Conservation (phyloP, 2,113 vertebrate species). For the Myotis lucifugus region DNA sequence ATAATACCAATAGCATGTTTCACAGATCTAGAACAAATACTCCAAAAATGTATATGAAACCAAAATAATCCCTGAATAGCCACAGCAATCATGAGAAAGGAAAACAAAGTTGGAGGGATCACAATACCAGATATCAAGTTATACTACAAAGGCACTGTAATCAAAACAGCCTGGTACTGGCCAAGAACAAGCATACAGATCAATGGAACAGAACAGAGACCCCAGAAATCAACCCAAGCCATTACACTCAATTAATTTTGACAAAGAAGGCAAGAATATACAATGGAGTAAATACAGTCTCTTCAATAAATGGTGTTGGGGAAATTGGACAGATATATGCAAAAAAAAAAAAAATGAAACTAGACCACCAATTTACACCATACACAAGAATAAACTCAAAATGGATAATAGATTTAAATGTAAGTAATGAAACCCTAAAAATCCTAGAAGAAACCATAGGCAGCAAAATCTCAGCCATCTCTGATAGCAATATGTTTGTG, state of each 20-base stretch:
- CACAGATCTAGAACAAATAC: too few relatives aligned
- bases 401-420: neutral
- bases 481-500: too few relatives aligned
- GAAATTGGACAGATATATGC: neutral
- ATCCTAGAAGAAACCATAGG: neutral
- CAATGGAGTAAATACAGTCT: neutral
- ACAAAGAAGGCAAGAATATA: neutral
- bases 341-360: slow-evolving; percentile 7
- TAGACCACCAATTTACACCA: neutral
- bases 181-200: neutral
- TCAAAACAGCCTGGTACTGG: too few relatives aligned
- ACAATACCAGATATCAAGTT: too few relatives aligned
- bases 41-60: too few relatives aligned
- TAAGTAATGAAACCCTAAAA: slow-evolving; percentile 1
- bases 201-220: neutral
- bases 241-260: neutral
- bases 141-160: too few relatives aligned
- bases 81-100: too few relatives aligned
- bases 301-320: neutral
- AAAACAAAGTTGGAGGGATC: too few relatives aligned
- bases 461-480: too few relatives aligned
- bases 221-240: neutral
- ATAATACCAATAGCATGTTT: too few relatives aligned
- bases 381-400: neutral
- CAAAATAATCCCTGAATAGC: too few relatives aligned